These are phyloP conservation scores for Eristalinus sepulchralis DNA, from an alignment of 2,888 invertebrate genomes.

Conservation along the genomic window DNA sequence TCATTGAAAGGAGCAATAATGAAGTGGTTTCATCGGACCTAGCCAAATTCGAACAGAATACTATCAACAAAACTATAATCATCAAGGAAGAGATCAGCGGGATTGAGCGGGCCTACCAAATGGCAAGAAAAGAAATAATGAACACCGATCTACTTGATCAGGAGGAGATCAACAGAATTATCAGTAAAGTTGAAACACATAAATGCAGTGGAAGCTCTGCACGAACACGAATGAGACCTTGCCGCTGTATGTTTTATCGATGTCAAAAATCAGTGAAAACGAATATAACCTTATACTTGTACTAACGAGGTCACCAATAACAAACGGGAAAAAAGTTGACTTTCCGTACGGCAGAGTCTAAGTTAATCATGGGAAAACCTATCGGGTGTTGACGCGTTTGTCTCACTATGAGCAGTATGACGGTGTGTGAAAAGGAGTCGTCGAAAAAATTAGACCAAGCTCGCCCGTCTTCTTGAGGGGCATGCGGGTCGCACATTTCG, in stretches of 20 bases:
- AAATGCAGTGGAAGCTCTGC: conserved; percentile 55
- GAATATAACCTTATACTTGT: conserved; percentile 8
- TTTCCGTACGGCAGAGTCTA: background rate
- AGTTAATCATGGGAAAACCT: conserved; percentile 2
- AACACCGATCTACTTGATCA: conserved; percentile 35
- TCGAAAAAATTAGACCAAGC: no score
- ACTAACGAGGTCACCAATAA: background rate
- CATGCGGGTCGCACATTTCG: no score
- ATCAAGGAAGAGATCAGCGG: no score
- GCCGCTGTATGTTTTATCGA: conserved; percentile 37
- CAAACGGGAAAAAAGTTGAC: background rate
- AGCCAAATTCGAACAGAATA: conserved; percentile 2
- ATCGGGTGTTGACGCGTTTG: no score
- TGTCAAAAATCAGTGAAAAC: conserved; percentile 8
- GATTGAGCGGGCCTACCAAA: conserved; percentile 36
- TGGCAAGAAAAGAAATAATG: conserved; percentile 42
- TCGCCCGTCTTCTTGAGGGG: no score
- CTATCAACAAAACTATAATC: no score
- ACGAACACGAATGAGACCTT: conserved; percentile 46
- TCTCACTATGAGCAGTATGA: no score
- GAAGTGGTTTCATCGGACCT: background rate
- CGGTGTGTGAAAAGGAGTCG: no score
- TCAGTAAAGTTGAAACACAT: conserved; percentile 43
- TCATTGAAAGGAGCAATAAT: conserved; percentile 17
- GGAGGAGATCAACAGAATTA: conserved; percentile 19